phyloP scores from a whole-genome alignment of 2,113 vertebrate genomes.

The Lamprotornis superbus region DNA sequence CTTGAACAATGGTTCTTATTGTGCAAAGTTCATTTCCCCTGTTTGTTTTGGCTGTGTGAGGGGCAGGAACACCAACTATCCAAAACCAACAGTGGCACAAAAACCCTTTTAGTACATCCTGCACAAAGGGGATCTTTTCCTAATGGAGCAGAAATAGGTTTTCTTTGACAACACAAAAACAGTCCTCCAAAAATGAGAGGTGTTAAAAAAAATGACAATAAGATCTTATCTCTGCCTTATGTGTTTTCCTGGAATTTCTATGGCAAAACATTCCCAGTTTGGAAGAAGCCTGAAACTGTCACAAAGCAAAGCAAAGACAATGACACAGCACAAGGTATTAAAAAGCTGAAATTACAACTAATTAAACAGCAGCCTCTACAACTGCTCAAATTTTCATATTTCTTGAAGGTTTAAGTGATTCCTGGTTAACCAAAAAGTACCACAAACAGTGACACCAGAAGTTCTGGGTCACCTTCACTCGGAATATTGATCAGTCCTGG shows the following conservation, averaged over 20 bases:
- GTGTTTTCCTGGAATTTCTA: neutral
- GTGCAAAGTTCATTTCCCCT: slow-evolving; percentile 53
- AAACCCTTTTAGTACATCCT: slow-evolving; percentile 37
- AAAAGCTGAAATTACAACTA: neutral
- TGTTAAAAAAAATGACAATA: neutral
- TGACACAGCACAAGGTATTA: neutral
- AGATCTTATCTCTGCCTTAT: neutral
- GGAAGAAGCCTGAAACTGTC: neutral
- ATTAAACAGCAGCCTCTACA: neutral
- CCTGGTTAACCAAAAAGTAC: neutral
- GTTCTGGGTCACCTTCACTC: neutral
- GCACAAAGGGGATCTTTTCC: slow-evolving; percentile 50
- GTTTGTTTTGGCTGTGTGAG: slow-evolving; percentile 49
- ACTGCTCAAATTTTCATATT: neutral
- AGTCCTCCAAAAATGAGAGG: neutral
- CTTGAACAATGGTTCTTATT: slow-evolving; percentile 48
- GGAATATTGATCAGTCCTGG: neutral
- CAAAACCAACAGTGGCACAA: slow-evolving; percentile 54
- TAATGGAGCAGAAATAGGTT: neutral
- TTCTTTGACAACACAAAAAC: slow-evolving; percentile 4
- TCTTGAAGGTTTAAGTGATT: neutral
- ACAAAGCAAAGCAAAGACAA: neutral
- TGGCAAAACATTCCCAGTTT: neutral
- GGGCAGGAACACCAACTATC: slow-evolving; percentile 28
- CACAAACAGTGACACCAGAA: neutral